These are phyloP conservation scores for Drosophila sordidapex DNA, from an alignment of 2,888 invertebrate genomes.

Conservation along the genomic window DNA sequence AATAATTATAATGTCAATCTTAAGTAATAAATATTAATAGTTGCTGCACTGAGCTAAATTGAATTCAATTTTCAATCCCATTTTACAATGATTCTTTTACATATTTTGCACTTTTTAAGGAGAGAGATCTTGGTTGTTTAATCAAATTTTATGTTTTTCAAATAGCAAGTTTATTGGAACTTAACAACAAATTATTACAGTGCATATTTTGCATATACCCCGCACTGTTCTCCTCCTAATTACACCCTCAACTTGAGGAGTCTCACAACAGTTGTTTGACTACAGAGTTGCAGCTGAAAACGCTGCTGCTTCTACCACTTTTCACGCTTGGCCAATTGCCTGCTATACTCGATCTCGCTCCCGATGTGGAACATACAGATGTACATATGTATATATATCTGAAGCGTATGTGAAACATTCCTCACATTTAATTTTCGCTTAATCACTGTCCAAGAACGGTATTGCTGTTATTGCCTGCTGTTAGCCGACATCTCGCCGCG, in stretches of 20 bases:
- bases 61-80: not conserved
- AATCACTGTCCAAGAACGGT: constrained; percentile 74
- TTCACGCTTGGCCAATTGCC: constrained; percentile 43
- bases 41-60: too few species aligned
- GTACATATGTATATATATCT: not conserved
- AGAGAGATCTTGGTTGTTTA: not conserved
- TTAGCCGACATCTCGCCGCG: constrained; percentile 41
- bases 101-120: not conserved
- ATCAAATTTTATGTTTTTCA: not conserved
- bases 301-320: constrained; percentile 44
- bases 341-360: not conserved
- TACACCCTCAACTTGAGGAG: not conserved
- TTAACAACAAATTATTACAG: not conserved
- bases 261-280: constrained; percentile 24
- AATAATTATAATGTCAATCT: too few species aligned
- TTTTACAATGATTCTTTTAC: not conserved
- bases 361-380: not conserved
- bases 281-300: not conserved
- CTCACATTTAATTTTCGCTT: constrained; percentile 77
- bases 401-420: constrained; percentile 13
- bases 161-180: not conserved
- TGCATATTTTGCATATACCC: not conserved
- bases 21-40: too few species aligned
- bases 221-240: too few species aligned
- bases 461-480: constrained; percentile 66